Percentiles rank a stretch among this genome's conserved stretches.
phyloP scores from a whole-genome alignment of 2,113 vertebrate species.

The Pelecanoides urinatrix region DNA sequence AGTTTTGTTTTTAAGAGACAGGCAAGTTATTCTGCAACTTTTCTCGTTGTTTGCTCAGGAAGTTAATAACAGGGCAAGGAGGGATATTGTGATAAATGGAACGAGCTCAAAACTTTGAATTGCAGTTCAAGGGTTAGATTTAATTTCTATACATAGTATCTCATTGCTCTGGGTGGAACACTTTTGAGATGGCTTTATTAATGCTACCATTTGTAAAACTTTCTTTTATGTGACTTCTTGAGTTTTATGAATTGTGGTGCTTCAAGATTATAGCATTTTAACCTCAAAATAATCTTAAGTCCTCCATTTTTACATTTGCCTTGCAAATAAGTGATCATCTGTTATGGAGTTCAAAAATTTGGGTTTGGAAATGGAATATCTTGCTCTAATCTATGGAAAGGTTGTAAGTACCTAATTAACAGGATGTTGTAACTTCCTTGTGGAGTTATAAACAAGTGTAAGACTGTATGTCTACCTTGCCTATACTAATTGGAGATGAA shows the following conservation, averaged over 20 bases:
- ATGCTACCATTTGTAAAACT: neutral
- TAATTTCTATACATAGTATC: rapidly evolving
- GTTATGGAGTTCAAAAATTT: neutral
- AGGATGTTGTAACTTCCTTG: neutral
- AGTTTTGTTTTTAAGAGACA: neutral
- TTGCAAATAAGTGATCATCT: neutral
- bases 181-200: neutral
- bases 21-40: neutral
- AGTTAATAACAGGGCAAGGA: neutral
- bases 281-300: neutral
- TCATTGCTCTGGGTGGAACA: neutral
- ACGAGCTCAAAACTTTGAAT: neutral
- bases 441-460: neutral
- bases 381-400: neutral
- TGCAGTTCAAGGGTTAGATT: neutral
- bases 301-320: neutral
- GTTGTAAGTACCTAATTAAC: neutral
- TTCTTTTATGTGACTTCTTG: neutral
- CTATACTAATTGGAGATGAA: neutral
- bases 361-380: neutral
- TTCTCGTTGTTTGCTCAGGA: neutral
- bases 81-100: neutral
- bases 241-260: neutral
- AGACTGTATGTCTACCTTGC: neutral
- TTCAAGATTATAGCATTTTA: neutral